A percentile compares a stretch with the other conserved stretches of the same genome.
These are phyloP conservation scores for Sebastiscus albofasciatus DNA, from an alignment of 2,797 vertebrate species.

Conservation along the genomic window DNA sequence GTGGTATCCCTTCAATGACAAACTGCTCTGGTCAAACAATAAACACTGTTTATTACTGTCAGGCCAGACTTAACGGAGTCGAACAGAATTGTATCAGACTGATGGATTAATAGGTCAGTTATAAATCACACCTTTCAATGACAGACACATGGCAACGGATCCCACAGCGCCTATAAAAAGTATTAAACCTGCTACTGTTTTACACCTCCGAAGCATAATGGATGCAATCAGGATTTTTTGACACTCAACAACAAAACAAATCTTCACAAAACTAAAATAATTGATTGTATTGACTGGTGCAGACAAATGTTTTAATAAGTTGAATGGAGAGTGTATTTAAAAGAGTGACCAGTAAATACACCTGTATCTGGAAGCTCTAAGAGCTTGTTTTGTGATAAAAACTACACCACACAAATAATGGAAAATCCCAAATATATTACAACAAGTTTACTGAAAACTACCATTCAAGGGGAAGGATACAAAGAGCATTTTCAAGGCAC, in stretches of 20 bases:
- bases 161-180: conserved; percentile 18
- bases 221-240: background rate
- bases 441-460: background rate
- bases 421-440: background rate
- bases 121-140: background rate
- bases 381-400: background rate
- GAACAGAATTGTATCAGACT: conserved; percentile 42
- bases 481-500: conserved; percentile 12
- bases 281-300: background rate
- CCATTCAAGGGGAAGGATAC: background rate
- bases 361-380: background rate
- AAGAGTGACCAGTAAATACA: background rate
- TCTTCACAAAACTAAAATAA: background rate
- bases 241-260: background rate
- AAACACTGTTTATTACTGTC: conserved; percentile 10
- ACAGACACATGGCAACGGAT: conserved; percentile 22
- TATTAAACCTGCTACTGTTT: conserved; percentile 2
- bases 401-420: background rate
- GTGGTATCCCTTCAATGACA: conserved; percentile 15
- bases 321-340: background rate
- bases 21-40: conserved; percentile 24
- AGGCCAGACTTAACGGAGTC: conserved; percentile 33
- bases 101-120: background rate
- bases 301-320: background rate
- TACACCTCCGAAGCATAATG: background rate